A percentile compares a stretch with the other conserved stretches of the same genome.
phyloP scores from a whole-genome alignment of 2,797 vertebrate genomes.

The Urocyon cinereoargenteus region DNA sequence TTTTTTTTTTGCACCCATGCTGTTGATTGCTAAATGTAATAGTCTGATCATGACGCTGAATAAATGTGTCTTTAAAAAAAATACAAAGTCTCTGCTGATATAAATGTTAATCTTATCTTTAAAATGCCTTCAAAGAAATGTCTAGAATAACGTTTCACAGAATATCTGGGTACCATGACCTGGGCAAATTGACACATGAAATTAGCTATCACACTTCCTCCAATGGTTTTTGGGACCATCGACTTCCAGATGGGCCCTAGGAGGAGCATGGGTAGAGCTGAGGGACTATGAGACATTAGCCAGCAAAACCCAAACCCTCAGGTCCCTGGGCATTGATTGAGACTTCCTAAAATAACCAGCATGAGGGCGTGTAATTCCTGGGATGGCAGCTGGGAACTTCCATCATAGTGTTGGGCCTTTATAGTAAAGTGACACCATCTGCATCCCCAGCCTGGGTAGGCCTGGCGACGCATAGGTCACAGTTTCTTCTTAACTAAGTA shows the following conservation, averaged over 20 bases:
- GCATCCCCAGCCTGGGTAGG: not conserved
- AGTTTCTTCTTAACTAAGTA: not conserved
- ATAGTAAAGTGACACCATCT: not conserved
- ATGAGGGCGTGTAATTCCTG: not conserved
- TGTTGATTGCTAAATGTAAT: too few relatives aligned
- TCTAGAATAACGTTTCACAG: not conserved
- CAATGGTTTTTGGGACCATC: not conserved
- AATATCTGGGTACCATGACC: not conserved
- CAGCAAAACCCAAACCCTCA: not conserved
- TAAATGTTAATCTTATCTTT: not conserved
- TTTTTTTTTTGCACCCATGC: too few relatives aligned
- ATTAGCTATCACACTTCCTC: not conserved
- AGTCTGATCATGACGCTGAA: too few relatives aligned
- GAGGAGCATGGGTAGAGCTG: not conserved
- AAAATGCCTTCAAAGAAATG: slow-evolving; percentile 1
- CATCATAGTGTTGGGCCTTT: not conserved
- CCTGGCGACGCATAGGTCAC: not conserved
- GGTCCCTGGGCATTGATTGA: not conserved
- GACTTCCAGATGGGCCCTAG: not conserved
- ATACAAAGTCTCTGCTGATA: not conserved
- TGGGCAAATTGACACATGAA: not conserved
- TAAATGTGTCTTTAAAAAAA: too few relatives aligned
- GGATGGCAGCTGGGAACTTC: not conserved
- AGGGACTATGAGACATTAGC: not conserved
- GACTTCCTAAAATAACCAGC: not conserved